These are phyloP conservation scores for Agrenia bidenticulata DNA, from an alignment of 2,888 invertebrate species.

Conservation along the genomic window DNA sequence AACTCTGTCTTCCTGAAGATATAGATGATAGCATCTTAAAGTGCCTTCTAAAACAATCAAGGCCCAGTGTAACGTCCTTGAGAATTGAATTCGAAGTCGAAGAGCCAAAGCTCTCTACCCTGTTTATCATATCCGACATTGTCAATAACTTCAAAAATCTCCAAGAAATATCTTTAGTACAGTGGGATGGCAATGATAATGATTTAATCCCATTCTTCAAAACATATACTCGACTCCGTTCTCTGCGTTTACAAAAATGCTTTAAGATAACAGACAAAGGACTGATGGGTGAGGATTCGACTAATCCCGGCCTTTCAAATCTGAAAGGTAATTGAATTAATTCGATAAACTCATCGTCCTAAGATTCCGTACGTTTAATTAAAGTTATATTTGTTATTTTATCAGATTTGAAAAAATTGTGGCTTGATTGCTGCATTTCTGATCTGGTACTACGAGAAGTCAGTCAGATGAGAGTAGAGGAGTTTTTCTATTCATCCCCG, in stretches of 20 bases:
- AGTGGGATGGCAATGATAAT: constrained; percentile 13
- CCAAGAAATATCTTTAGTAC: neutral
- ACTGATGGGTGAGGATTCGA: neutral
- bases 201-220: neutral
- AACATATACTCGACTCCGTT: neutral
- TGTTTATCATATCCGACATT: neutral
- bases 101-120: neutral
- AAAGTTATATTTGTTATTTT: neutral
- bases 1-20: neutral
- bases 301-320: neutral
- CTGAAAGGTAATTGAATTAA: too few species aligned
- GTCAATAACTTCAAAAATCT: neutral
- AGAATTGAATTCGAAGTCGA: constrained; percentile 10
- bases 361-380: neutral
- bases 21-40: neutral
- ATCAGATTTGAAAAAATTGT: constrained; percentile 1
- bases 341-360: too few species aligned
- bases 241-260: neutral
- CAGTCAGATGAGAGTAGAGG: neutral
- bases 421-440: constrained; percentile 7
- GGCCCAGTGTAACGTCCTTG: neutral
- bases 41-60: neutral
- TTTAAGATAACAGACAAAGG: constrained; percentile 5
- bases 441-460: neutral
- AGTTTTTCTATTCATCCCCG: constrained; percentile 10